Percentiles rank a stretch among this genome's conserved stretches.
Evolutionary conservation across 1,140 invertebrate genomes (phyloP).

Genomic region (Zaprionus vittiger): DNA sequence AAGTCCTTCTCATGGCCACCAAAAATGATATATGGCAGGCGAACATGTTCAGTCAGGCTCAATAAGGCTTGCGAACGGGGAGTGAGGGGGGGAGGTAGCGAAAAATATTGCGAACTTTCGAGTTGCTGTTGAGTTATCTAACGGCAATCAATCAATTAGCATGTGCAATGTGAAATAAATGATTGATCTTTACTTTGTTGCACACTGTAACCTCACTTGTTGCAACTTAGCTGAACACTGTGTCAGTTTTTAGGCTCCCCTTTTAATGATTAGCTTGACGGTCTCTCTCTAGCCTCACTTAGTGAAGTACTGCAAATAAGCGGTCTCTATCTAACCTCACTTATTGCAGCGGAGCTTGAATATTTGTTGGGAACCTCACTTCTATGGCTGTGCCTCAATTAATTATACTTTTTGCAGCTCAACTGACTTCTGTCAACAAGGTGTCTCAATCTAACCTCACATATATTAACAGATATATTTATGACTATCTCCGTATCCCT

Average conservation of each 20-base stretch:
- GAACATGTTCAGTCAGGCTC: constrained; percentile 3
- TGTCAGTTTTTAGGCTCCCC: too few relatives aligned
- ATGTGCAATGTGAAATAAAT: not conserved
- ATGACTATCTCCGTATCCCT: too few relatives aligned
- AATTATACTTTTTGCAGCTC: not conserved
- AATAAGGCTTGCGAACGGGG: not conserved
- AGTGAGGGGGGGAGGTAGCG: fast-evolving
- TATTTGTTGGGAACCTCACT: not conserved
- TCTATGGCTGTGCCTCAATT: not conserved
- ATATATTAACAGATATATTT: too few relatives aligned
- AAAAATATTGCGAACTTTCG: not conserved
- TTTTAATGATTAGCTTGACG: too few relatives aligned
- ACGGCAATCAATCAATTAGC: not conserved
- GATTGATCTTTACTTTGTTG: not conserved
- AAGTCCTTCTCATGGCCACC: constrained; percentile 55
- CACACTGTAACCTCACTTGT: not conserved
- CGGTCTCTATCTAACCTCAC: not conserved
- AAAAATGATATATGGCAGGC: constrained; percentile 43
- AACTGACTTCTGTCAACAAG: too few relatives aligned
- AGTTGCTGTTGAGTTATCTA: not conserved
- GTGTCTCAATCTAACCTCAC: too few relatives aligned
- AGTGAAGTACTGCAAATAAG: not conserved
- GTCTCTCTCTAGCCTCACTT: not conserved
- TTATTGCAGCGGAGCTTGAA: too few relatives aligned
- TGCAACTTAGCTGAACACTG: too few relatives aligned